phyloP scores from a whole-genome alignment of 2,888 invertebrate genomes.

The Sarcophaga subvicina region DNA sequence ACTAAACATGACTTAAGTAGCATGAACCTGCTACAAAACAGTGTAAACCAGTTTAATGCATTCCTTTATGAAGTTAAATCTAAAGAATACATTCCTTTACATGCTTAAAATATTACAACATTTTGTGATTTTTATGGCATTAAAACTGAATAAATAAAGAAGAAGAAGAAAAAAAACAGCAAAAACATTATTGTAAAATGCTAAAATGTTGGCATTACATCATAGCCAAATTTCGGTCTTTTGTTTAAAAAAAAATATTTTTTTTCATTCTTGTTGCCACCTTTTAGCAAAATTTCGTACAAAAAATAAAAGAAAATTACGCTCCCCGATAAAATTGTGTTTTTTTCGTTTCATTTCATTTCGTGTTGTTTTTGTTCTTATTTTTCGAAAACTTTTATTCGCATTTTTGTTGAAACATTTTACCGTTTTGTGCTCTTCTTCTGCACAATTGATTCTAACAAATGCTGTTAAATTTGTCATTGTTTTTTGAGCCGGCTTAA shows the following conservation, averaged over 20 bases:
- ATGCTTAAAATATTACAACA: constrained; percentile 5
- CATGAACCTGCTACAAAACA: too few relatives aligned
- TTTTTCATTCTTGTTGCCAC: neutral
- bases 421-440: constrained; percentile 35
- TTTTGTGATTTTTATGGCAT: neutral
- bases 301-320: constrained; percentile 42
- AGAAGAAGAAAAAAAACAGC: too few relatives aligned
- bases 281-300: constrained; percentile 25
- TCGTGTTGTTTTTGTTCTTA: neutral
- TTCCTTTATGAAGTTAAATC: too few relatives aligned
- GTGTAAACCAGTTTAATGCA: too few relatives aligned
- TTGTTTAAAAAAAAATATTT: neutral
- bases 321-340: too few relatives aligned
- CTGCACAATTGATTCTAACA: constrained; percentile 65
- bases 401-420: constrained; percentile 37
- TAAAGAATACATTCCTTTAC: too few relatives aligned
- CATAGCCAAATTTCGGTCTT: constrained; percentile 2
- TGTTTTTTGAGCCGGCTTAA: constrained; percentile 29
- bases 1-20: too few relatives aligned
- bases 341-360: too few relatives aligned
- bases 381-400: neutral
- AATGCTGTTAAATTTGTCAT: constrained; percentile 64
- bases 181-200: too few relatives aligned
- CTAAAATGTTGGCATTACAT: constrained; percentile 13
- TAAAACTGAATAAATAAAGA: too few relatives aligned